Percentiles rank a stretch among this genome's conserved stretches.
Conservation (phyloP, 37 sponge, comb jelly and placozoan genomes). For the Lycopodina hypogea region DNA sequence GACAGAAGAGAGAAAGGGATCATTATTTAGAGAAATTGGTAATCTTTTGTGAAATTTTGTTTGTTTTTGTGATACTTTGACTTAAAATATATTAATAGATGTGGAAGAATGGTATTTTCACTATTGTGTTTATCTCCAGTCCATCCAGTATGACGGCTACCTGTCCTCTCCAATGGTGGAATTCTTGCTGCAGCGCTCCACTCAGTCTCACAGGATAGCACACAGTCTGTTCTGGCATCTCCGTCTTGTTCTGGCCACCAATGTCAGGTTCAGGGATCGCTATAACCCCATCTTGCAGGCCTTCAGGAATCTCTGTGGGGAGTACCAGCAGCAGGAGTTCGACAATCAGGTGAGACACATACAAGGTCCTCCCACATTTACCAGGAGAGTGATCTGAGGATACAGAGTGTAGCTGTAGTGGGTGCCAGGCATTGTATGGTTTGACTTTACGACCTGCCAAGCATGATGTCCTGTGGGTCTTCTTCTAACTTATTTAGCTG, state of each 20-base stretch:
- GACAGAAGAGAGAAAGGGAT: no score
- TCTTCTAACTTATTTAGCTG: background rate
- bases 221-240: slow-evolving; percentile 66
- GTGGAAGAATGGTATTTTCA: background rate
- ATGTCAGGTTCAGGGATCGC: slow-evolving; percentile 19
- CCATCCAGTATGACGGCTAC: slow-evolving; percentile 44
- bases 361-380: no score
- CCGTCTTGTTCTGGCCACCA: background rate
- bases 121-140: slow-evolving; percentile 9
- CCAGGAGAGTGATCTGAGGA: background rate
- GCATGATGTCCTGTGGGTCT: background rate
- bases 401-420: background rate
- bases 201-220: slow-evolving; percentile 43
- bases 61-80: background rate
- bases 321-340: slow-evolving; percentile 13
- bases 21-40: background rate
- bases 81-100: no score
- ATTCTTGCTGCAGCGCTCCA: slow-evolving; percentile 43
- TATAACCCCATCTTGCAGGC: slow-evolving; percentile 21
- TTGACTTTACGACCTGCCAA: background rate
- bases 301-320: slow-evolving; percentile 27
- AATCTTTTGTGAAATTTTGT: background rate
- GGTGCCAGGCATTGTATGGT: no score
- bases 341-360: slow-evolving; percentile 10
- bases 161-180: slow-evolving; percentile 34